Conservation (phyloP, 2,113 vertebrate species). For the Barnardius zonarius region DNA sequence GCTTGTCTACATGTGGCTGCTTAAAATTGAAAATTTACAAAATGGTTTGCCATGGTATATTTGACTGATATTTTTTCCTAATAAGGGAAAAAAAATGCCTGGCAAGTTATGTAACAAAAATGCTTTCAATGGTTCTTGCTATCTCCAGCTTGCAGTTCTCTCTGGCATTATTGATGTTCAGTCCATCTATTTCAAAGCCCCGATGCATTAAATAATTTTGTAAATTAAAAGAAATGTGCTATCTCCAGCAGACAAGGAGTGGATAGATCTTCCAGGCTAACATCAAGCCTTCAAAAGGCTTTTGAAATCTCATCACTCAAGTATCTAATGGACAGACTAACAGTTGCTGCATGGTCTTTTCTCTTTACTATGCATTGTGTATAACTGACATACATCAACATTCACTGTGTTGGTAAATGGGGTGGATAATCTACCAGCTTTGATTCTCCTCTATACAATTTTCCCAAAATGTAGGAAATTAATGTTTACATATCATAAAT, state of each 20-base stretch:
- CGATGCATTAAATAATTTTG: background rate
- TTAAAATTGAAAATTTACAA: background rate
- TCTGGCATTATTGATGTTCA: background rate
- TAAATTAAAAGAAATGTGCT: slow-evolving; percentile 1
- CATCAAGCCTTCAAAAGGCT: background rate
- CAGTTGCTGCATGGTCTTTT: background rate
- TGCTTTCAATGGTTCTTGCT: background rate
- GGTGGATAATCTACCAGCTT: background rate
- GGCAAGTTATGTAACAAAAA: background rate
- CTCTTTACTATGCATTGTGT: background rate
- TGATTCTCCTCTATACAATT: background rate
- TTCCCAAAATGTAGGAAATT: background rate
- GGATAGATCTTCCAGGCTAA: background rate
- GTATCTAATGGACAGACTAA: slow-evolving; percentile 1
- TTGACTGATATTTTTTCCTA: background rate
- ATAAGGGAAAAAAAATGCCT: background rate
- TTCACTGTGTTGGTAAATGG: background rate
- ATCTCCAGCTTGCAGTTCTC: slow-evolving; percentile 4
- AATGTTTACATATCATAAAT: background rate
- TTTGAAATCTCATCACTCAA: slow-evolving; percentile 25
- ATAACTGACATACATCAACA: background rate
- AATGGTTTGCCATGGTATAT: background rate
- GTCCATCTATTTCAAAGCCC: background rate
- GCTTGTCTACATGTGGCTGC: background rate
- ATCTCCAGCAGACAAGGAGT: background rate